Conservation (phyloP, 92 coral and sea anemone genomes). For the Micromussa lordhowensis region DNA sequence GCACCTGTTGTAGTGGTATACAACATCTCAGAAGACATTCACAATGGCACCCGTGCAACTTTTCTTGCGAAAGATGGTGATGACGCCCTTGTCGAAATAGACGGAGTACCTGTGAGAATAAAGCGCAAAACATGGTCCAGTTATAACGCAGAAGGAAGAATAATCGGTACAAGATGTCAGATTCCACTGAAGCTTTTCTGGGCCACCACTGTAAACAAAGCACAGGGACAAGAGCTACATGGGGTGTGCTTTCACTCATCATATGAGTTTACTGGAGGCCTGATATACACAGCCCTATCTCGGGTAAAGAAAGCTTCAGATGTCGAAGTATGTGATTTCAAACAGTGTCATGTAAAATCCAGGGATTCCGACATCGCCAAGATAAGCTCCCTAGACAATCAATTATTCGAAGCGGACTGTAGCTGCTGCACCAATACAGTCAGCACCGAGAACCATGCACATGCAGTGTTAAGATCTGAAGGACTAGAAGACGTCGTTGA, state of each 20-base stretch:
- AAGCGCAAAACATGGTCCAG: conserved; percentile 10
- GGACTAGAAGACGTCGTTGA: too few relatives aligned
- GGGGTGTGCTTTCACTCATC: conserved; percentile 9
- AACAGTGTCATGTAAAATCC: too few relatives aligned
- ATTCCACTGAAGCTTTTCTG: conserved; percentile 35
- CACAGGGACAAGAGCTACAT: conserved; percentile 36
- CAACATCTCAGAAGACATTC: conserved; percentile 14
- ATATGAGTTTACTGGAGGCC: conserved; percentile 41
- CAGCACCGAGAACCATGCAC: too few relatives aligned
- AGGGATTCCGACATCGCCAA: too few relatives aligned
- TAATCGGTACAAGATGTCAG: conserved; percentile 20
- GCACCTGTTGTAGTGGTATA: conserved; percentile 34
- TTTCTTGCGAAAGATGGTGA: conserved; percentile 1
- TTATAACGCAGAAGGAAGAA: not conserved
- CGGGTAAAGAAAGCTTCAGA: conserved; percentile 8
- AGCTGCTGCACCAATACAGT: too few relatives aligned
- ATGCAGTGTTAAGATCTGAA: too few relatives aligned
- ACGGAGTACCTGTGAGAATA: not conserved
- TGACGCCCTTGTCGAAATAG: conserved; percentile 4
- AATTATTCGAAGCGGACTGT: too few relatives aligned
- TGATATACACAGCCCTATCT: conserved; percentile 40
- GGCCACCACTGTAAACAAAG: conserved; percentile 34
- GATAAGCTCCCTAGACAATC: too few relatives aligned
- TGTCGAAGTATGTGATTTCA: conserved; percentile 18
- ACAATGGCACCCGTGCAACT: conserved; percentile 30